Evolutionary conservation across 2,797 vertebrate genomes (phyloP).

Genomic region (Cottoperca gobio): DNA sequence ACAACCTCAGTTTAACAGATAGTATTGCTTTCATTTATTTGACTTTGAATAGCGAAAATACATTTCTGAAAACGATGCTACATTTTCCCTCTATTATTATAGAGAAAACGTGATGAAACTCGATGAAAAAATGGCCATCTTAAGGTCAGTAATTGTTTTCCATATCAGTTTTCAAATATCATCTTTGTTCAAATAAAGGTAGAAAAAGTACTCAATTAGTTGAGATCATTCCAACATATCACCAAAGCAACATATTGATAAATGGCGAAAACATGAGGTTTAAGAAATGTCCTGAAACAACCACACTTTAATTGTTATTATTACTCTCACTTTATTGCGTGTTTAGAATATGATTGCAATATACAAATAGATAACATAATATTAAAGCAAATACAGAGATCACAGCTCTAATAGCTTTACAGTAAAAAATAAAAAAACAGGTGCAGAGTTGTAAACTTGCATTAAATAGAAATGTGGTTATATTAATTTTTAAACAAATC

Average conservation of each 20-base stretch:
- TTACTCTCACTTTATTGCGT: background rate
- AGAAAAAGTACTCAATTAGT: background rate
- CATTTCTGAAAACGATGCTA: background rate
- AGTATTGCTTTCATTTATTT: background rate
- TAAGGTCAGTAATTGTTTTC: background rate
- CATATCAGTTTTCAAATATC: background rate
- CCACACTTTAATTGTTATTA: background rate
- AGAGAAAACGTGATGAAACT: background rate
- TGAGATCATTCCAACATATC: background rate
- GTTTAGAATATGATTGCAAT: background rate
- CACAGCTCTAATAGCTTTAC: background rate
- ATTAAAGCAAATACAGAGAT: background rate
- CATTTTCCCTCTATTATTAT: background rate
- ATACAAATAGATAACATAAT: background rate
- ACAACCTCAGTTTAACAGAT: constrained; percentile 3
- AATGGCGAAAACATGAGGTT: background rate
- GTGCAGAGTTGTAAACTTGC: background rate
- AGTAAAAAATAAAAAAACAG: background rate
- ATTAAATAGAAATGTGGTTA: background rate
- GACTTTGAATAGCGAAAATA: background rate
- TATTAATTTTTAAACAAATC: background rate
- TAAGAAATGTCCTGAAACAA: background rate
- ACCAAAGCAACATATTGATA: background rate
- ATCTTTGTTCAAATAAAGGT: background rate
- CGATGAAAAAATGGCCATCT: background rate